Percentiles rank a stretch among this genome's conserved stretches.
These are phyloP conservation scores for Schizaphis graminum DNA, from an alignment of 2,888 invertebrate species.

Conservation along the genomic window DNA sequence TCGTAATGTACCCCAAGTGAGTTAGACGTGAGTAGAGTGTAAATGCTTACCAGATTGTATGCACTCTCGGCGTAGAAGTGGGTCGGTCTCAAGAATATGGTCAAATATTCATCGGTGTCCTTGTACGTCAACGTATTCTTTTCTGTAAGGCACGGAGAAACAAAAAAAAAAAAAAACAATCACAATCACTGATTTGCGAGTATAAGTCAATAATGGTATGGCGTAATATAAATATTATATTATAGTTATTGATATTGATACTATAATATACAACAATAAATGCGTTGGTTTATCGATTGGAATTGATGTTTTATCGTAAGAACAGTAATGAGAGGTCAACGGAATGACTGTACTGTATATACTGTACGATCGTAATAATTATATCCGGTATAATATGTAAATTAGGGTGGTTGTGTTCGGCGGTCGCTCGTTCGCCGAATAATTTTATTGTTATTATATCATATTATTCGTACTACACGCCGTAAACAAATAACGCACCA, in stretches of 20 bases:
- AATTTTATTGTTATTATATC: too few species aligned
- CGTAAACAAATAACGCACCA: neutral
- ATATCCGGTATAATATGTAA: neutral
- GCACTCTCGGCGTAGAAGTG: constrained; percentile 89
- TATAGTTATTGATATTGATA: neutral
- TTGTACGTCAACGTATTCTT: constrained; percentile 78
- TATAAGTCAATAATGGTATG: neutral
- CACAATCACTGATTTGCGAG: neutral
- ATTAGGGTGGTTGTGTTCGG: neutral
- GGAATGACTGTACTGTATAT: neutral
- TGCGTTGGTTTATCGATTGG: neutral
- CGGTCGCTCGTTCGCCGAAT: too few species aligned
- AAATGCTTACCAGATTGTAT: constrained; percentile 78
- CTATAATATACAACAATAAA: neutral
- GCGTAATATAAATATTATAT: neutral
- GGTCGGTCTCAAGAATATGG: constrained; percentile 85
- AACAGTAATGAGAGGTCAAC: neutral
- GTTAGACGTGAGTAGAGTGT: neutral
- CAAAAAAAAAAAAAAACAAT: neutral
- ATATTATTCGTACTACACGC: neutral
- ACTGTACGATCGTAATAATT: neutral
- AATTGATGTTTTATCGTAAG: neutral
- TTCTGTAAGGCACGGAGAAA: constrained; percentile 71
- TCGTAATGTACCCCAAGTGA: too few species aligned
- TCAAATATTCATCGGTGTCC: constrained; percentile 83